Evolutionary conservation across 1,140 invertebrate species (phyloP), one percentile per base, ranked within the genome.

Genomic region (Calephelis virginiensis): DNA sequence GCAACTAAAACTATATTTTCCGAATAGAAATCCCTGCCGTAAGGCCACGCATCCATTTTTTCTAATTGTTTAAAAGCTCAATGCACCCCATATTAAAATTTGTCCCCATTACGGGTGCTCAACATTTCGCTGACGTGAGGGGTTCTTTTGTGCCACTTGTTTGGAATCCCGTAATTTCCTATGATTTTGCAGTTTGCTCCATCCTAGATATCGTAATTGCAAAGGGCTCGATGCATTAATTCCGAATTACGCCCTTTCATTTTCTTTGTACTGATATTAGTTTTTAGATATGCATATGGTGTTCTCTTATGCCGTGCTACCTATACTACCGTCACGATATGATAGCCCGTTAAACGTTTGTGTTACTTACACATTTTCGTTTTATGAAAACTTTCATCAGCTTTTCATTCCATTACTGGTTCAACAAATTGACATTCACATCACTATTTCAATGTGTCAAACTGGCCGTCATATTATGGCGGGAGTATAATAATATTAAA

Each of bases 151-250:
- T 88, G 72, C 72, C 70, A 74, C 72, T 81, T 86, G 84, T 88
- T 85, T 84, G 76, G 80, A 81, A 83, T 89, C 83, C 85, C 80
- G 83, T 90, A 90, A 90, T 90, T 88, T 89, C 80, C 83, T 84
- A 82, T 79, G 85, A 87, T 82, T 86, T 77, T 83, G 80, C 81
- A 85, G 78, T 86, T 86, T 83, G 80, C 66, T 76, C 78, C 76
- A 66, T 77, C 77, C 79, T 77, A 65, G 74, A 71, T 70, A 70
- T 74, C 63, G 74, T 85, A 84, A 87, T 84, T 83, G 78, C 78
- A 75, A 72, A 76, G 78, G 79, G 75, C 64, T 69, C 68, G 66
- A 77, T 72, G 47, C 80, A 81, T 86, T 85, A 83, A 81, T 82
- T 81, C 72, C 60, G 73, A 82, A 87, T 82, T 80, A 75, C 73